Evolutionary conservation across 1,140 invertebrate genomes (phyloP).

Genomic region (Drosophila malerkotliana): DNA sequence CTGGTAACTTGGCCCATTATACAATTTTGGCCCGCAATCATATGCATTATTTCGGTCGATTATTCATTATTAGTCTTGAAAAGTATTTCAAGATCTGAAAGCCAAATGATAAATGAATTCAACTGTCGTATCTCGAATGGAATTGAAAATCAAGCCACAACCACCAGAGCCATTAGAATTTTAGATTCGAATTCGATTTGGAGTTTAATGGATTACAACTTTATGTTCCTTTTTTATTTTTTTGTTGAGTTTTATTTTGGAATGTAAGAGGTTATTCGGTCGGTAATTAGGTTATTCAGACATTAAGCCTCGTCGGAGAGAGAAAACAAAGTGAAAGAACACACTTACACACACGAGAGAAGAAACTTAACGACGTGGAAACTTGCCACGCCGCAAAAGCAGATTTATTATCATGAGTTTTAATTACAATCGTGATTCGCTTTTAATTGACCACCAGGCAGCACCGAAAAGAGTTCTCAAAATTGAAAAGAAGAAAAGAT

Average conservation of each 20-base stretch:
- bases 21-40: conserved; percentile 61
- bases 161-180: conserved; percentile 10
- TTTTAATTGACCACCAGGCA: conserved; percentile 29
- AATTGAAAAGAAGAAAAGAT: not conserved
- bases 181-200: conserved; percentile 5
- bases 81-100: conserved; percentile 5
- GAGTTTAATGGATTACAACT: not conserved
- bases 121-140: not conserved
- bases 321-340: conserved; percentile 3
- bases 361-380: conserved; percentile 21
- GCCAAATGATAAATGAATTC: conserved; percentile 37
- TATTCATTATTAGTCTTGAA: conserved; percentile 30
- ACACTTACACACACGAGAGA: not conserved
- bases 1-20: conserved; percentile 31
- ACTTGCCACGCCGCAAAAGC: conserved; percentile 19
- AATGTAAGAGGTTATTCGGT: not conserved
- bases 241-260: not conserved
- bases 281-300: conserved; percentile 25
- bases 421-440: conserved; percentile 35
- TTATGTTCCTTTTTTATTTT: not conserved
- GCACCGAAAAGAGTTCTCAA: conserved; percentile 1
- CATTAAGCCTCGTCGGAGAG: conserved; percentile 7
- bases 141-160: not conserved
- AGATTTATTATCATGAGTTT: conserved; percentile 39
- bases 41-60: conserved; percentile 62